Evolutionary conservation across 2,113 vertebrate genomes (phyloP).

Genomic region (Engystomops pustulosus): DNA sequence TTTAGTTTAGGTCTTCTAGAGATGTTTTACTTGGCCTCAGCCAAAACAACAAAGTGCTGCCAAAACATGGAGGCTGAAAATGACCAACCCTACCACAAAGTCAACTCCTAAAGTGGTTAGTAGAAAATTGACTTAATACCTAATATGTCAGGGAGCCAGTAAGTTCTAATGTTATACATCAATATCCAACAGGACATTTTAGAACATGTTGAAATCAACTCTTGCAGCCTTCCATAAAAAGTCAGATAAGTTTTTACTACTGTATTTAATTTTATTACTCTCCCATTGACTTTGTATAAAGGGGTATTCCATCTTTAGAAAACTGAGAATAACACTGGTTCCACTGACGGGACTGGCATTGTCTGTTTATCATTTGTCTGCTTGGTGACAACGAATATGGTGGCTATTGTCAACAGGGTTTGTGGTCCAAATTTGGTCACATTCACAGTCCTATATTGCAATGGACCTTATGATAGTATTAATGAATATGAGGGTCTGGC

Average conservation of each 20-base stretch:
- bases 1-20: constrained; percentile 30
- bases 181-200: not conserved
- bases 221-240: not conserved
- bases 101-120: not conserved
- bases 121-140: not conserved
- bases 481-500: too few relatives aligned
- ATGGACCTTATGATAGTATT: too few relatives aligned
- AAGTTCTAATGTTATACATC: not conserved
- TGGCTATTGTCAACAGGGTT: too few relatives aligned
- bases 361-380: too few relatives aligned
- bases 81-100: not conserved
- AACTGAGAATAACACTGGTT: too few relatives aligned
- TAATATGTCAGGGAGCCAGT: not conserved
- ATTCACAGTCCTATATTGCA: too few relatives aligned
- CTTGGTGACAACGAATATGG: too few relatives aligned
- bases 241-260: not conserved
- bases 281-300: not conserved
- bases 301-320: too few relatives aligned
- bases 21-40: constrained; percentile 33
- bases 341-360: too few relatives aligned
- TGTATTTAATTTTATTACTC: not conserved
- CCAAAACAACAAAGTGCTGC: constrained; percentile 42
- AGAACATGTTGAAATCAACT: not conserved
- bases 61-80: constrained; percentile 19
- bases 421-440: too few relatives aligned